Percentiles rank a stretch among this genome's conserved stretches.
phyloP scores from a whole-genome alignment of 2,888 invertebrate species.

The Acholoe squamosa region DNA sequence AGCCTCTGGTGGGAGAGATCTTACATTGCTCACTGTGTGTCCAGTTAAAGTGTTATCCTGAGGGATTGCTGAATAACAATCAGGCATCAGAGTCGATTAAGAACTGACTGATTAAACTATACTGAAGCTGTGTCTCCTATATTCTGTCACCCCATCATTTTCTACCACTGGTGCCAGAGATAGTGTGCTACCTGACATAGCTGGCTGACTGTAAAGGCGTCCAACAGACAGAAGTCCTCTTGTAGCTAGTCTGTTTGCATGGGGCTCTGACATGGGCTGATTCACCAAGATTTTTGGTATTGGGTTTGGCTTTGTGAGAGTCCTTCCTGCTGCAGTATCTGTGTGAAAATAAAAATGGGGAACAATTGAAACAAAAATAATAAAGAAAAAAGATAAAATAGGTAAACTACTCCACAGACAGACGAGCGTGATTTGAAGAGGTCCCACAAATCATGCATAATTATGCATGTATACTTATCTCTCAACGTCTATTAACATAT shows the following conservation, averaged over 20 bases:
- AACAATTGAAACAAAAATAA: too few relatives aligned
- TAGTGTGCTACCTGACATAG: background rate
- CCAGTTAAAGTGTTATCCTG: background rate
- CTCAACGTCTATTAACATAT: too few relatives aligned
- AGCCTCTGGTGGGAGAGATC: too few relatives aligned
- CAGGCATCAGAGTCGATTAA: background rate
- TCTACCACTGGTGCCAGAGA: constrained; percentile 36
- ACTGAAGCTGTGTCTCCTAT: constrained; percentile 34
- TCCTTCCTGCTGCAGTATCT: too few relatives aligned
- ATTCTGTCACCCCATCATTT: background rate
- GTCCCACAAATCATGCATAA: too few relatives aligned
- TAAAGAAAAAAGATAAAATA: too few relatives aligned
- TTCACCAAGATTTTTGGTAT: background rate
- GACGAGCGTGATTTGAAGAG: too few relatives aligned
- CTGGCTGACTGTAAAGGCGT: background rate
- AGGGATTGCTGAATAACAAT: background rate
- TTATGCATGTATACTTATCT: too few relatives aligned
- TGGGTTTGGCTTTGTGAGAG: background rate
- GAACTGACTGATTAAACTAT: background rate
- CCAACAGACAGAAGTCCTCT: background rate
- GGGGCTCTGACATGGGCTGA: background rate
- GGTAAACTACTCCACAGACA: too few relatives aligned
- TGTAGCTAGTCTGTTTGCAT: background rate
- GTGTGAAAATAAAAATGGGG: too few relatives aligned
- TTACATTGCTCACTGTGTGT: background rate